Evolutionary conservation across 2,888 invertebrate genomes (phyloP).

Genomic region (Brassicogethes aeneus): DNA sequence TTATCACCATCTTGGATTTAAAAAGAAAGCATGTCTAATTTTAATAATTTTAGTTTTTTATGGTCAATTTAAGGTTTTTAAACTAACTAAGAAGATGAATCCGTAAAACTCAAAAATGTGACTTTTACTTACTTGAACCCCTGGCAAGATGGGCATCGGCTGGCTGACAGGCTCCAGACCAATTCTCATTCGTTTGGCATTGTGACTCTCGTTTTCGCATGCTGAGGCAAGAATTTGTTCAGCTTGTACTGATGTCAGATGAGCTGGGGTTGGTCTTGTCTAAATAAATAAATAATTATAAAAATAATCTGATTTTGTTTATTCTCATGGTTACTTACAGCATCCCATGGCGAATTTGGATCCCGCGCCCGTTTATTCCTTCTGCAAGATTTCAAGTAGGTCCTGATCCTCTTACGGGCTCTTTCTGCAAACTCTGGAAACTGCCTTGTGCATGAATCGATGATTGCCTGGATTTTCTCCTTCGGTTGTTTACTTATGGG

Average conservation of each 20-base stretch:
- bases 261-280: slow-evolving; percentile 92
- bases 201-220: slow-evolving; percentile 95
- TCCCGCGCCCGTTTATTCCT: slow-evolving; percentile 89
- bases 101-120: background rate
- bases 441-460: slow-evolving; percentile 93
- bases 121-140: slow-evolving; percentile 44
- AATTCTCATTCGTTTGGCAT: slow-evolving; percentile 93
- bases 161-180: slow-evolving; percentile 92
- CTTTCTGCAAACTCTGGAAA: slow-evolving; percentile 95
- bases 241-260: slow-evolving; percentile 92
- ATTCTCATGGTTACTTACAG: slow-evolving; percentile 52
- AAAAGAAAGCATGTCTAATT: too few species aligned
- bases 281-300: slow-evolving; percentile 32
- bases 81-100: too few species aligned
- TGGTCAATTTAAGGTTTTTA: too few species aligned
- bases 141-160: slow-evolving; percentile 71
- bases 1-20: too few species aligned
- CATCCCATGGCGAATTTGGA: slow-evolving; percentile 72
- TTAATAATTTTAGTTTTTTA: too few species aligned
- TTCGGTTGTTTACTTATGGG: slow-evolving; percentile 97
- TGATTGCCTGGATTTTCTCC: slow-evolving; percentile 95
- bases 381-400: slow-evolving; percentile 91
- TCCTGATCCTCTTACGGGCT: slow-evolving; percentile 87
- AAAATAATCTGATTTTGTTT: slow-evolving; percentile 1
- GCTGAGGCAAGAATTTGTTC: slow-evolving; percentile 93